A percentile compares a stretch with the other conserved stretches of the same genome.
Conservation (phyloP, 2,888 invertebrate species). For the Stegophylla sp. region DNA sequence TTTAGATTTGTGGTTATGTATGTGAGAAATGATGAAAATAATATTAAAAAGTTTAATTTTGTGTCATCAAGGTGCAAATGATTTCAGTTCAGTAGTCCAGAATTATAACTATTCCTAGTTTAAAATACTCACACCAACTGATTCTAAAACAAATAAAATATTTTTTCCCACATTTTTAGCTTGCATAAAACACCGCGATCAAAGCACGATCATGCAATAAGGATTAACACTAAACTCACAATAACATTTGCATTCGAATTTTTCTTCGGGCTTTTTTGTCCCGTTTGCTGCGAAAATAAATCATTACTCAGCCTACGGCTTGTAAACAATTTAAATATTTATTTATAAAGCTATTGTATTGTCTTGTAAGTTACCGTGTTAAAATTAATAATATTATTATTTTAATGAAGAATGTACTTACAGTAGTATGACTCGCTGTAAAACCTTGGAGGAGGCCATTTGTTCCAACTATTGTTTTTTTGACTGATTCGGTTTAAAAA, state of each 20-base stretch:
- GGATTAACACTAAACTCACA: slow-evolving; percentile 48
- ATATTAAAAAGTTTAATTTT: not conserved
- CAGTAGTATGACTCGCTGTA: slow-evolving; percentile 71
- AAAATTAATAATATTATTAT: not conserved
- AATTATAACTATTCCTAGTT: not conserved
- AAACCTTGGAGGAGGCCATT: slow-evolving; percentile 63
- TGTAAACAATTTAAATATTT: not conserved
- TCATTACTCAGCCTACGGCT: slow-evolving; percentile 48
- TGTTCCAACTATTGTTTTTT: slow-evolving; percentile 51
- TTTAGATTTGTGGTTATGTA: no score
- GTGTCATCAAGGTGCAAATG: not conserved
- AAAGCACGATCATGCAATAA: slow-evolving; percentile 56
- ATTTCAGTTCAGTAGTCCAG: not conserved
- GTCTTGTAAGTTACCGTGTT: slow-evolving; percentile 34
- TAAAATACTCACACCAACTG: not conserved
- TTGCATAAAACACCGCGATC: slow-evolving; percentile 26
- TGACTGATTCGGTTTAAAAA: slow-evolving; percentile 36
- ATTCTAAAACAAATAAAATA: slow-evolving; percentile 17
- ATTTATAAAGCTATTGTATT: slow-evolving; percentile 16
- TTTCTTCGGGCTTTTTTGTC: slow-evolving; percentile 51
- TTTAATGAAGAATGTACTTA: slow-evolving; percentile 65
- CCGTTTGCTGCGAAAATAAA: slow-evolving; percentile 56
- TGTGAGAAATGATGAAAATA: not conserved
- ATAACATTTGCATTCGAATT: slow-evolving; percentile 54
- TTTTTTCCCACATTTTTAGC: not conserved